Evolutionary conservation across 37 sponge, comb jelly and placozoan genomes (phyloP).

Genomic region (Diacarnus erythraeanus): DNA sequence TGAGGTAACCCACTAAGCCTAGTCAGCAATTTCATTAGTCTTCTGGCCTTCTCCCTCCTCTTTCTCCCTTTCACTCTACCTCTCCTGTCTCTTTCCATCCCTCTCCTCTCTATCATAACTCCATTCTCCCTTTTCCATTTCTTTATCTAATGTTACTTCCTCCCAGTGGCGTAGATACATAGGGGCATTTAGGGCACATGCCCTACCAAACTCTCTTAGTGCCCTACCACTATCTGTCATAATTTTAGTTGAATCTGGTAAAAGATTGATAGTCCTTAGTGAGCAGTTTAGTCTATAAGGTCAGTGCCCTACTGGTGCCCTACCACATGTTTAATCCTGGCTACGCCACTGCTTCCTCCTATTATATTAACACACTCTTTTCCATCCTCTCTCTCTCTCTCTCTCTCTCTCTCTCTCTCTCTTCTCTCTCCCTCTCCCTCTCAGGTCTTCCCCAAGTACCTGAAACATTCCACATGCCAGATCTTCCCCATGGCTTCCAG

Average conservation of each 20-base stretch:
- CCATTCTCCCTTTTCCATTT: background rate
- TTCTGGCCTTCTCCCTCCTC: background rate
- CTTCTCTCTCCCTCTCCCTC: background rate
- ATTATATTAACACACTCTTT: background rate
- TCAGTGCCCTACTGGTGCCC: too few species aligned
- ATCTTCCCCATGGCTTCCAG: constrained; percentile 68
- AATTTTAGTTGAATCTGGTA: too few species aligned
- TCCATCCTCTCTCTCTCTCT: background rate
- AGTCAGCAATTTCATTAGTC: too few species aligned
- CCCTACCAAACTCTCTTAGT: too few species aligned
- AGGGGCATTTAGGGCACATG: too few species aligned
- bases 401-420: constrained; percentile 9
- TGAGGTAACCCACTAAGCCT: too few species aligned
- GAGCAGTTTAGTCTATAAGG: too few species aligned
- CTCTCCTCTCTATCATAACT: background rate
- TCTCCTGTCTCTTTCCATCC: background rate
- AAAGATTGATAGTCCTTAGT: too few species aligned
- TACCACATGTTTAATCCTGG: too few species aligned
- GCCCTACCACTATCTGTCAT: too few species aligned
- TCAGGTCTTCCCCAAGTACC: constrained; percentile 21
- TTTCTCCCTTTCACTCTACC: background rate
- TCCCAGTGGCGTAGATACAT: too few species aligned
- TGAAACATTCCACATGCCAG: constrained; percentile 79
- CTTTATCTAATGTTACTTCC: background rate
- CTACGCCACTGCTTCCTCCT: too few species aligned